phyloP scores from a whole-genome alignment of 2,797 vertebrate species.

The Ctenochaetus hawaiiensis region DNA sequence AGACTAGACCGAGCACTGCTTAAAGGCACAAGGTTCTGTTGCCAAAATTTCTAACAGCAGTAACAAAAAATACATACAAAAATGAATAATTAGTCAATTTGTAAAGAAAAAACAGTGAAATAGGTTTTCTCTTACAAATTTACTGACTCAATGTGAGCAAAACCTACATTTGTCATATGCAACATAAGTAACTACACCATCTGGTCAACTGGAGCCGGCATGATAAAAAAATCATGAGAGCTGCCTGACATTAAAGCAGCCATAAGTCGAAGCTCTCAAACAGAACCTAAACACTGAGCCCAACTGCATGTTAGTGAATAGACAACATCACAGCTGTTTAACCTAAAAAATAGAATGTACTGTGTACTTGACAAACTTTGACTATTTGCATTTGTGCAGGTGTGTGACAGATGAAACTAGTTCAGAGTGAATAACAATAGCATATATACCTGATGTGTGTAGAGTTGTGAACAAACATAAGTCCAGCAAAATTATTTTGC shows the following conservation, averaged over 20 bases:
- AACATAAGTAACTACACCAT: conserved; percentile 15
- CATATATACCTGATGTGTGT: conserved; percentile 1
- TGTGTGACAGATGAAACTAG: conserved; percentile 5
- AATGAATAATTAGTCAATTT: not conserved
- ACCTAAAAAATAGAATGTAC: not conserved
- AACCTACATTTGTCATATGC: conserved; percentile 1
- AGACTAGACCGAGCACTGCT: conserved; percentile 17
- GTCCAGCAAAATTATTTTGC: not conserved
- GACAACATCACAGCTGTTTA: not conserved
- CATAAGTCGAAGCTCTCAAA: conserved; percentile 10
- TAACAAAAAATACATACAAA: not conserved
- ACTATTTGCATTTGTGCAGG: not conserved
- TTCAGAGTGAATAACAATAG: conserved; percentile 13
- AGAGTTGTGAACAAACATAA: conserved; percentile 6
- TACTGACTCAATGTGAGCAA: conserved; percentile 18
- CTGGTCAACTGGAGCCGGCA: conserved; percentile 10
- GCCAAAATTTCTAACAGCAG: conserved; percentile 26
- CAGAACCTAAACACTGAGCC: not conserved
- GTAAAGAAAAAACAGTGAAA: not conserved
- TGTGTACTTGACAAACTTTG: not conserved
- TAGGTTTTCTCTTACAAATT: not conserved
- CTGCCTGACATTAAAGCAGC: conserved; percentile 8
- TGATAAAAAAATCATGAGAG: conserved; percentile 4
- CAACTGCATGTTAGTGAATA: not conserved
- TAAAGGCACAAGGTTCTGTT: conserved; percentile 8